phyloP scores from a whole-genome alignment of 2,888 invertebrate genomes.

The Sturmia bella region DNA sequence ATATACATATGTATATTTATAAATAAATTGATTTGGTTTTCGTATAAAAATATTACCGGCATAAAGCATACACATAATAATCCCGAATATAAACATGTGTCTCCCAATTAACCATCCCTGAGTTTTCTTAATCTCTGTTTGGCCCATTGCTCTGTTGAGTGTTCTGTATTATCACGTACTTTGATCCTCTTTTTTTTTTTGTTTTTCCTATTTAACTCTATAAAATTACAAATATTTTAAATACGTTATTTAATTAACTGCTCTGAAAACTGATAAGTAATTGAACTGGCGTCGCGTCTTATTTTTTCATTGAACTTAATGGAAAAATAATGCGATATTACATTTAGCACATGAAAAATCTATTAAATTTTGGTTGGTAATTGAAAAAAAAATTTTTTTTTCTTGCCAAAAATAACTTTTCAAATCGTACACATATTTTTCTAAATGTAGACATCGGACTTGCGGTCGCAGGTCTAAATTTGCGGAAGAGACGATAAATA shows the following conservation, averaged over 20 bases:
- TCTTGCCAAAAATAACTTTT: not conserved
- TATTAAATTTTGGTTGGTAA: not conserved
- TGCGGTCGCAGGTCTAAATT: no score
- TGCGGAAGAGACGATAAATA: no score
- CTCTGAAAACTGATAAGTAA: constrained; percentile 61
- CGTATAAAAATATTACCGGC: no score
- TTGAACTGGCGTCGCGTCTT: constrained; percentile 61
- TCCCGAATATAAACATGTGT: no score
- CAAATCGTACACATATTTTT: no score
- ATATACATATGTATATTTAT: no score
- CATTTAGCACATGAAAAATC: constrained; percentile 30
- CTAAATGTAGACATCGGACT: no score
- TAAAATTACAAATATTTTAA: constrained; percentile 55
- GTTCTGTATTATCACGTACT: constrained; percentile 73
- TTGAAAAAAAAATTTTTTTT: constrained; percentile 10
- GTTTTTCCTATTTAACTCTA: constrained; percentile 45
- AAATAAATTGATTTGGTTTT: no score
- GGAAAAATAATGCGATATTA: not conserved
- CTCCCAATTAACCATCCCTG: no score
- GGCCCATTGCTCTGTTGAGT: constrained; percentile 67
- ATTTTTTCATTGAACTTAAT: constrained; percentile 41
- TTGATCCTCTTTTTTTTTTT: constrained; percentile 72
- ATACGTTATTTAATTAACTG: constrained; percentile 52
- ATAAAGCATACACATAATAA: no score
- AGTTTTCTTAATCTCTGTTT: constrained; percentile 51